Evolutionary conservation across 1,140 invertebrate species (phyloP).

Genomic region (Zophobas morio): DNA sequence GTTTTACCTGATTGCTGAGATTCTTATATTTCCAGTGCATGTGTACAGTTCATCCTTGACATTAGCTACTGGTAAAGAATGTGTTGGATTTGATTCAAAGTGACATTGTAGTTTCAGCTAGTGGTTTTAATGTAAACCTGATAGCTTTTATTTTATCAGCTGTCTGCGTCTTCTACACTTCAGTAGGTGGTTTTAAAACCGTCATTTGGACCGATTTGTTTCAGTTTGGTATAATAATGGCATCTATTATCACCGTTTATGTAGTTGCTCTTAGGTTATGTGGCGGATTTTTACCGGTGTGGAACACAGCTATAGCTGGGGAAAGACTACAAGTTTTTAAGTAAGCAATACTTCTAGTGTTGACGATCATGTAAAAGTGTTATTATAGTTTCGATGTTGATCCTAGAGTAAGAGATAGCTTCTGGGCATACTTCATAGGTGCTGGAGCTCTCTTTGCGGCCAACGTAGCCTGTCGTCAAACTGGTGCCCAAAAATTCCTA

Average conservation of each 20-base stretch:
- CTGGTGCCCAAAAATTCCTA: slow-evolving; percentile 75
- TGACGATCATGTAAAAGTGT: no score
- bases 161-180: slow-evolving; percentile 85
- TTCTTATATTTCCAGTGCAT: slow-evolving; percentile 72
- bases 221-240: slow-evolving; percentile 78
- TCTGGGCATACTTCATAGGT: slow-evolving; percentile 75
- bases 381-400: slow-evolving; percentile 68
- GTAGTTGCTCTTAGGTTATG: slow-evolving; percentile 75
- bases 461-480: slow-evolving; percentile 73
- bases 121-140: slow-evolving; percentile 75
- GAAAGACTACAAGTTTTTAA: slow-evolving; percentile 68
- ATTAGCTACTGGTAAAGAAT: slow-evolving; percentile 70
- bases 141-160: slow-evolving; percentile 80
- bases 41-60: slow-evolving; percentile 75
- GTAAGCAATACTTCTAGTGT: no score
- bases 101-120: slow-evolving; percentile 72
- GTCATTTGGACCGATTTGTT: slow-evolving; percentile 82
- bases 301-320: slow-evolving; percentile 68
- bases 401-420: slow-evolving; percentile 71
- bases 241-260: slow-evolving; percentile 76
- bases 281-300: slow-evolving; percentile 74
- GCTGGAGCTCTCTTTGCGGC: slow-evolving; percentile 73
- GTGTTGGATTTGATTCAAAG: not conserved
- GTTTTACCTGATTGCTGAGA: slow-evolving; percentile 68
- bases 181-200: slow-evolving; percentile 82